Evolutionary conservation across 92 coral and sea anemone genomes (phyloP).

Genomic region (Hydrozoanthus gracilis): DNA sequence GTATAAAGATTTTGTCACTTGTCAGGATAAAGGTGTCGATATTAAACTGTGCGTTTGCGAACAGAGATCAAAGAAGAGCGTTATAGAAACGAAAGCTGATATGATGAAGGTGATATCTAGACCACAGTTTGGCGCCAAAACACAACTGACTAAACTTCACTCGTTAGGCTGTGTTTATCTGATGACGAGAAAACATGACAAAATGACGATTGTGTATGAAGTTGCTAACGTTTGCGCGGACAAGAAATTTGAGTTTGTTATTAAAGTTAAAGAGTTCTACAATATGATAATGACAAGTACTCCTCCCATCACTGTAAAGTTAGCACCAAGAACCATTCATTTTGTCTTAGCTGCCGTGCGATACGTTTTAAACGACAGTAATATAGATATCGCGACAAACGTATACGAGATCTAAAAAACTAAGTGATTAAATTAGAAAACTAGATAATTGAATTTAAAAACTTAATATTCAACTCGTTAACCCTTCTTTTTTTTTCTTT

Average conservation of each 20-base stretch:
- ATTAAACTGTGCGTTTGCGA: conserved; percentile 81
- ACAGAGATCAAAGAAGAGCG: neutral
- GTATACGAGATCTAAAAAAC: neutral
- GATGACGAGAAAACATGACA: conserved; percentile 42
- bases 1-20: conserved; percentile 50
- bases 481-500: too few relatives aligned
- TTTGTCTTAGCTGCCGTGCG: conserved; percentile 27
- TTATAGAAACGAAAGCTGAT: conserved; percentile 29
- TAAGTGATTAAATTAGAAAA: too few relatives aligned
- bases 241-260: conserved; percentile 5
- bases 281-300: conserved; percentile 25
- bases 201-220: conserved; percentile 34
- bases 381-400: conserved; percentile 18
- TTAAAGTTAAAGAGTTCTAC: neutral
- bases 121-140: conserved; percentile 33
- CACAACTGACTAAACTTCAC: conserved; percentile 18
- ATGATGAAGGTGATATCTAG: conserved; percentile 31
- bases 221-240: conserved; percentile 29
- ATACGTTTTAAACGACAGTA: conserved; percentile 30
- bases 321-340: conserved; percentile 14
- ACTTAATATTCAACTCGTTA: too few relatives aligned
- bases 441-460: too few relatives aligned
- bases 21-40: conserved; percentile 76
- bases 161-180: conserved; percentile 30
- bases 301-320: neutral